Evolutionary conservation across 2,888 invertebrate species (phyloP), one percentile per base, ranked within the genome.

Genomic region (Microdon myrmicae): DNA sequence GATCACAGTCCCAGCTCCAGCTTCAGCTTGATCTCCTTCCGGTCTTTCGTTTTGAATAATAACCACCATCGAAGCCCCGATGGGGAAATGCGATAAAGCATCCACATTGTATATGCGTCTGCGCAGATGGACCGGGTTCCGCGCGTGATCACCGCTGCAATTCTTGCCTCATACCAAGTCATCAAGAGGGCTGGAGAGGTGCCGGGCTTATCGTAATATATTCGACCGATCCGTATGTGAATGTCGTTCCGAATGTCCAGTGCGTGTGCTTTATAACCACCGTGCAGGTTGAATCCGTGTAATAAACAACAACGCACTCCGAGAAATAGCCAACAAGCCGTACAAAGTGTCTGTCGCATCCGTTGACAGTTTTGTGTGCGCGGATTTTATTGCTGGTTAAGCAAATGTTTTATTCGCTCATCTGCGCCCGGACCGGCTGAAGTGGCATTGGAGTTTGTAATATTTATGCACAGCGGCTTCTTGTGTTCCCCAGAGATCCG

Each of bases 381-480:
- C 64, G 58, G 51, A 53, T 64, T 64, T 64, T 64, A 64, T 64
- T 64, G 64, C 64, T 64, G 64, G 64, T 64, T 64, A 64, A 64
- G 64, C 64, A 58, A 58, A 64, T 64, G 64, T 64, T 64, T 64
- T 64, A 64, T 64, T 41, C 64, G 64, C 64, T 64, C 64, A 64
- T 64, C 64, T 64, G 53, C 37, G 47, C 58, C 43, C 55, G 58
- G n/a, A 45, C 16, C 49, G 51, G 56, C 38, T 56, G n/a, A n/a
- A n/a, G n/a, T n/a, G n/a, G n/a, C n/a, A n/a, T n/a, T n/a, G n/a
- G 64, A 56, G 56, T 47, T 51, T 58, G 58, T 43, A 51, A 51
- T 45, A 37, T 10, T 25, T 61, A 51, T 41, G 41, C 44, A 23
- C 28, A 22, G 44, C 51, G 58, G 51, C 58, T 51, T 45, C 47